Evolutionary conservation across 2,888 invertebrate genomes (phyloP).

Genomic region (Drosophila atripex): DNA sequence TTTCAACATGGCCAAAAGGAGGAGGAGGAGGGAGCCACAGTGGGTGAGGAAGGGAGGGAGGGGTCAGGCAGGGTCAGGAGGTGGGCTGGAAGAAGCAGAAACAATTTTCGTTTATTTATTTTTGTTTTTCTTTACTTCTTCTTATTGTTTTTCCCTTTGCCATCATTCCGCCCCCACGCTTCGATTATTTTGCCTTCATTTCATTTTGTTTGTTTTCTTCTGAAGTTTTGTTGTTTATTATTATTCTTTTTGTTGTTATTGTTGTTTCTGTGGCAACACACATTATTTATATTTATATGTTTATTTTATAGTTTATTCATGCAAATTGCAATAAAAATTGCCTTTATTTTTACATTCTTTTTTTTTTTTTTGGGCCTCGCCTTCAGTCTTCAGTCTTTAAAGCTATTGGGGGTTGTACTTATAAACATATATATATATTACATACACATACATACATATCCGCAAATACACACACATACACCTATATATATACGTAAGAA

Average conservation of each 20-base stretch:
- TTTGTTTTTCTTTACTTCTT: slow-evolving; percentile 58
- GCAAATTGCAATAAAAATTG: slow-evolving; percentile 81
- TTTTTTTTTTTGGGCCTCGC: slow-evolving; percentile 25
- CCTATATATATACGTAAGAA: slow-evolving; percentile 51
- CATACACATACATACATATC: not conserved
- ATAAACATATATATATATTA: not conserved
- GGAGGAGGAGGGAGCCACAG: not conserved
- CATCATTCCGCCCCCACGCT: slow-evolving; percentile 37
- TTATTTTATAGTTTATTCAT: slow-evolving; percentile 83
- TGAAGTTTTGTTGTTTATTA: slow-evolving; percentile 49
- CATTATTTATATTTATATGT: slow-evolving; percentile 46
- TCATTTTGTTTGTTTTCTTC: slow-evolving; percentile 60
- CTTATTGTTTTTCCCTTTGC: slow-evolving; percentile 48
- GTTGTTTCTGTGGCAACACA: slow-evolving; percentile 70
- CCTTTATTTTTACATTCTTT: slow-evolving; percentile 76
- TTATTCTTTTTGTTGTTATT: slow-evolving; percentile 39
- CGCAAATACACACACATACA: not conserved
- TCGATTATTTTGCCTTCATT: slow-evolving; percentile 42
- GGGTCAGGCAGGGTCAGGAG: slow-evolving; percentile 11
- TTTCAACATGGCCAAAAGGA: slow-evolving; percentile 31
- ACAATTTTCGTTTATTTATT: slow-evolving; percentile 79
- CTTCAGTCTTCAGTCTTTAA: slow-evolving; percentile 59
- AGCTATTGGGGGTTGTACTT: slow-evolving; percentile 38
- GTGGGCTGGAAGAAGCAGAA: slow-evolving; percentile 47
- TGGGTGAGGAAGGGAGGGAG: too few species aligned